Evolutionary conservation across 2,888 invertebrate genomes (phyloP).

Genomic region (Celastrina argiolus): DNA sequence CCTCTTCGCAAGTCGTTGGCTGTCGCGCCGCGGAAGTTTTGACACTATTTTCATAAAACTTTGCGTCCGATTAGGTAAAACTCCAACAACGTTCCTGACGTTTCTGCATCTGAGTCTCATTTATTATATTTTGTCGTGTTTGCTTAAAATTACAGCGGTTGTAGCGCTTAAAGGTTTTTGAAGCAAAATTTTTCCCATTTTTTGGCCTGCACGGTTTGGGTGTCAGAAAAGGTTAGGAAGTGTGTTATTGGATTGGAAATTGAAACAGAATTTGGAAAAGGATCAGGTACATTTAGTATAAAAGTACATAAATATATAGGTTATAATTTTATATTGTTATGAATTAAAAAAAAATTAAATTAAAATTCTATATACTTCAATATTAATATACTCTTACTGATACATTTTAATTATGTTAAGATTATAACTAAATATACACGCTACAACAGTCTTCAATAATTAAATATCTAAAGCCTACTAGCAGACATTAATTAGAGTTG

Average conservation of each 20-base stretch:
- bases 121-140: not conserved
- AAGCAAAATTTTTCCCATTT: too few relatives aligned
- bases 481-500: slow-evolving; percentile 49
- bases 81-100: slow-evolving; percentile 34
- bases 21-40: slow-evolving; percentile 48
- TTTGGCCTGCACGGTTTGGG: too few relatives aligned
- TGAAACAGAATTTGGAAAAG: too few relatives aligned
- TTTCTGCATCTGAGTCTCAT: slow-evolving; percentile 10
- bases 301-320: too few relatives aligned
- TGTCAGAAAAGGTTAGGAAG: too few relatives aligned
- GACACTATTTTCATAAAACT: slow-evolving; percentile 62
- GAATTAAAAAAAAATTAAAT: not conserved
- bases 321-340: too few relatives aligned
- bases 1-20: slow-evolving; percentile 30
- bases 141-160: not conserved
- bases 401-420: not conserved
- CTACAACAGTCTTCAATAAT: too few relatives aligned
- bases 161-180: too few relatives aligned
- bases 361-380: too few relatives aligned
- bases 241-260: too few relatives aligned
- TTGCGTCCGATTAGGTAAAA: slow-evolving; percentile 61
- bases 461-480: slow-evolving; percentile 33
- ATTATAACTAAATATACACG: not conserved
- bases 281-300: too few relatives aligned
- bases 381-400: too few relatives aligned